phyloP scores from a whole-genome alignment of 2,888 invertebrate species.

The Rhynchonema sp. region DNA sequence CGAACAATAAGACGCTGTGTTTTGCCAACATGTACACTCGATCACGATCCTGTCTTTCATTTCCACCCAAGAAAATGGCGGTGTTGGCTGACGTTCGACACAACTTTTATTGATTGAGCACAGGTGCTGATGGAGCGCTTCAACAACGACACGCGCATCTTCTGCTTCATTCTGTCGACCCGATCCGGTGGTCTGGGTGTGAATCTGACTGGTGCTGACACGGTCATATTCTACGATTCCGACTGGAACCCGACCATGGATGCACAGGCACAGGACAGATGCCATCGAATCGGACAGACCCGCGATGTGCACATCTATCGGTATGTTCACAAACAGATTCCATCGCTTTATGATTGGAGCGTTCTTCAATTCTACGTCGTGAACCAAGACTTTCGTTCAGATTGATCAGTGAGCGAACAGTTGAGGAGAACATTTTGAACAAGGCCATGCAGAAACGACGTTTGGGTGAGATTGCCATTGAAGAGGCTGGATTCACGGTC shows the following conservation, averaged over 20 bases:
- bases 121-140: slow-evolving; percentile 82
- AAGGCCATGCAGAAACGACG: slow-evolving; percentile 93
- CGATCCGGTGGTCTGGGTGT: slow-evolving; percentile 92
- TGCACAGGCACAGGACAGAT: slow-evolving; percentile 60
- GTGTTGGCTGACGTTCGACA: background rate
- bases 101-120: slow-evolving; percentile 9
- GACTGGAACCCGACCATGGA: slow-evolving; percentile 99
- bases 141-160: slow-evolving; percentile 78
- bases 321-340: slow-evolving; percentile 21
- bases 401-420: slow-evolving; percentile 81
- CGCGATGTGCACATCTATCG: slow-evolving; percentile 91
- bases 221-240: slow-evolving; percentile 97
- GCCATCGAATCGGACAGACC: slow-evolving; percentile 97
- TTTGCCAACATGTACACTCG: too few relatives aligned
- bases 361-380: background rate
- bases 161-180: slow-evolving; percentile 91
- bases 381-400: slow-evolving; percentile 40
- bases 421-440: slow-evolving; percentile 96
- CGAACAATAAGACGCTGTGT: too few relatives aligned
- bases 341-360: background rate
- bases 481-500: slow-evolving; percentile 94
- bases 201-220: slow-evolving; percentile 94
- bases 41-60: too few relatives aligned
- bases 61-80: background rate
- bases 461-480: slow-evolving; percentile 87